Percentiles rank a stretch among this genome's conserved stretches.
These are phyloP conservation scores for Rattus norvegicus DNA, from an alignment of 2,113 vertebrate species.

Conservation along the genomic window GRCr8 NC_086034.1:48398001-48398500, in stretches of 20 bases:
- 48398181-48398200: not conserved
- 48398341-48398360: not conserved
- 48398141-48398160: not conserved
- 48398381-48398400: not conserved
- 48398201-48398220: not conserved
- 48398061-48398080: not conserved
- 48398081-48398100: not conserved
- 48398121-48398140: not conserved
- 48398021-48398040: not conserved
- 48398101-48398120: not conserved
- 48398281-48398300: not conserved
- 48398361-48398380: rapidly evolving
- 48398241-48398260: not conserved
- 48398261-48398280: not conserved
- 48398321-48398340: not conserved
- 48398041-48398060: not conserved
- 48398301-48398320: rapidly evolving
- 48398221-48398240: not conserved
- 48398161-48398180: rapidly evolving
- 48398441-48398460: not conserved
- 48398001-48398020: not conserved
- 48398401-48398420: not conserved
- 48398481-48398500: not conserved
- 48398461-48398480: not conserved
- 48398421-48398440: rapidly evolving